These are phyloP conservation scores for Spongia lamella DNA, from an alignment of 37 sponge, comb jelly and placozoan species.

Conservation along the genomic window DNA sequence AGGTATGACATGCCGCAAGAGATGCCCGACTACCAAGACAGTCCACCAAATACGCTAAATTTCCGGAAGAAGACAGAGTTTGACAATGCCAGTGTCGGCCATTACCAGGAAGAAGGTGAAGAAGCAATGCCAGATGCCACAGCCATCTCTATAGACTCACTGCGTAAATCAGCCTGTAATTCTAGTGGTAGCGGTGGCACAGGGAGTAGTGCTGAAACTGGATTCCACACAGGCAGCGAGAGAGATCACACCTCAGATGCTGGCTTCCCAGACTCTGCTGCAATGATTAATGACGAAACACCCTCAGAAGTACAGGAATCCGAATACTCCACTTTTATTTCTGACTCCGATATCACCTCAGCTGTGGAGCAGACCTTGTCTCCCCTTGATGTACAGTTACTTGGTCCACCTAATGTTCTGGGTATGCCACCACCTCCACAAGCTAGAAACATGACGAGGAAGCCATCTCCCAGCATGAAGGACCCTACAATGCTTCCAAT, in stretches of 20 bases:
- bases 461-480: too few species aligned
- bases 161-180: too few species aligned
- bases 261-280: slow-evolving; percentile 1
- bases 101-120: too few species aligned
- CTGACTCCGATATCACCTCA: slow-evolving; percentile 60
- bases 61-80: too few species aligned
- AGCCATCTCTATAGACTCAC: not conserved
- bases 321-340: slow-evolving; percentile 30
- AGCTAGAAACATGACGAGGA: too few species aligned
- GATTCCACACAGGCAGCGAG: slow-evolving; percentile 60
- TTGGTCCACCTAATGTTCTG: slow-evolving; percentile 25
- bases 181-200: slow-evolving; percentile 1
- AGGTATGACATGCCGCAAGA: too few species aligned
- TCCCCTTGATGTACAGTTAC: slow-evolving; percentile 25
- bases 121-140: too few species aligned
- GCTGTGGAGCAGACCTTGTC: slow-evolving; percentile 30
- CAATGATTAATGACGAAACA: slow-evolving; percentile 11
- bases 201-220: slow-evolving; percentile 57
- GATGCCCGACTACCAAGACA: too few species aligned
- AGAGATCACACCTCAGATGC: slow-evolving; percentile 8
- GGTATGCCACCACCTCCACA: too few species aligned
- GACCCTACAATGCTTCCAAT: slow-evolving; percentile 36
- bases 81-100: too few species aligned
- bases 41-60: too few species aligned
- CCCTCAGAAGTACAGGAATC: not conserved